Conservation (phyloP, 2,113 vertebrate species). For the Grus americana region DNA sequence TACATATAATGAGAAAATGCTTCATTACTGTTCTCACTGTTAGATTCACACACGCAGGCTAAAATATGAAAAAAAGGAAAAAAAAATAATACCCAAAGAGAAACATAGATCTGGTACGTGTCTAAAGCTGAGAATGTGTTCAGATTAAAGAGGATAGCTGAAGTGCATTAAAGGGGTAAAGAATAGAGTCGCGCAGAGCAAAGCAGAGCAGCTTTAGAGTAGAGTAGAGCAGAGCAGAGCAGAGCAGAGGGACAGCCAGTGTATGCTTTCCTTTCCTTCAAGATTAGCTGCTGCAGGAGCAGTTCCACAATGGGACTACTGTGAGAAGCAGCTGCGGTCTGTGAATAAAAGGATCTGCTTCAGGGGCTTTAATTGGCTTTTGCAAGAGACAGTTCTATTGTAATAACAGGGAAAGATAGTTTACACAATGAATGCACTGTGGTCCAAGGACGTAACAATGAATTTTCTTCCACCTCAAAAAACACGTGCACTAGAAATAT, state of each 20-base stretch:
- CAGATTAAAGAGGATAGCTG: not conserved
- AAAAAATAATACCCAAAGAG: not conserved
- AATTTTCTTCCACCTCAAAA: not conserved
- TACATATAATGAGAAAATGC: not conserved
- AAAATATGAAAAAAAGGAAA: not conserved
- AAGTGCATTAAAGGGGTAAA: not conserved
- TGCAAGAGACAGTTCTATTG: not conserved
- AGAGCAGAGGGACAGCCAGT: not conserved
- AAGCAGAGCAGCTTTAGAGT: not conserved
- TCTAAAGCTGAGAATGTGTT: not conserved
- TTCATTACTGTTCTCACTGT: not conserved
- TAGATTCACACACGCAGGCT: not conserved
- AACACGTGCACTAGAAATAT: not conserved
- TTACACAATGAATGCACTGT: not conserved
- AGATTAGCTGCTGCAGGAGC: not conserved
- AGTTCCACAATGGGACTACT: not conserved
- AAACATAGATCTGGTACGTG: rapidly evolving
- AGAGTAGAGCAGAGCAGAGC: too few relatives aligned
- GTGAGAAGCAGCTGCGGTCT: not conserved
- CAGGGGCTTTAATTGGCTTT: not conserved
- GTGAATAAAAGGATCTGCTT: not conserved
- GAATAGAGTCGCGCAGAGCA: not conserved
- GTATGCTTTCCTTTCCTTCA: not conserved
- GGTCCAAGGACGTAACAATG: not conserved
- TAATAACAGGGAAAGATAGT: not conserved